phyloP scores from a whole-genome alignment of 1,140 invertebrate species.

The Caenorhabditis remanei region DNA sequence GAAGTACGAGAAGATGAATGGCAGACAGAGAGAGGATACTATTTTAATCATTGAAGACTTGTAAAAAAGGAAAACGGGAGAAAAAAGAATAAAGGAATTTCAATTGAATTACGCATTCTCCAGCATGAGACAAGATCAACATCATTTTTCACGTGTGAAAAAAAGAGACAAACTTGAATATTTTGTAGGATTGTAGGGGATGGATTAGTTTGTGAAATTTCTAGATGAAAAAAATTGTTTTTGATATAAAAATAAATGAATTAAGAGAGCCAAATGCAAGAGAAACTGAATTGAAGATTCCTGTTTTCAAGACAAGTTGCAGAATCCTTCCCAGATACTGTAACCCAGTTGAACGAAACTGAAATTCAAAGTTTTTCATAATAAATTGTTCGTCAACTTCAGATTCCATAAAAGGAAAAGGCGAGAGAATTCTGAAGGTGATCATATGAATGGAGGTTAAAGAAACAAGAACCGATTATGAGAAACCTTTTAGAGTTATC shows the following conservation, averaged over 20 bases:
- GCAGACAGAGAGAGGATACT: conserved; percentile 28
- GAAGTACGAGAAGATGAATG: conserved; percentile 22
- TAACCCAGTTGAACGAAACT: too few relatives aligned
- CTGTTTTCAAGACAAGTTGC: too few relatives aligned
- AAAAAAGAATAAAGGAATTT: not conserved
- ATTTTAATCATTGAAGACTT: conserved; percentile 19
- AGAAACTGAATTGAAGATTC: too few relatives aligned
- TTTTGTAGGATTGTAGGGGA: too few relatives aligned
- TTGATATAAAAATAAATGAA: too few relatives aligned
- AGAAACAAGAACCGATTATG: not conserved
- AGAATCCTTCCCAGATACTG: too few relatives aligned
- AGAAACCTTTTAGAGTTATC: not conserved
- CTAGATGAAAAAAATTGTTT: too few relatives aligned
- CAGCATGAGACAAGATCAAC: not conserved
- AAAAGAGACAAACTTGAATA: too few relatives aligned
- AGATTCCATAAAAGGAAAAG: not conserved
- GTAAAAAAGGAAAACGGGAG: not conserved
- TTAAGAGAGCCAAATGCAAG: too few relatives aligned
- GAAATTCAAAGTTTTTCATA: too few relatives aligned
- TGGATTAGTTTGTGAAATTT: too few relatives aligned
- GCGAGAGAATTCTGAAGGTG: not conserved
- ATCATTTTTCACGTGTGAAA: not conserved
- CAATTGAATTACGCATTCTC: not conserved
- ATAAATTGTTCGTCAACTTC: too few relatives aligned
- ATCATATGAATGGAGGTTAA: conserved; percentile 4